These are phyloP conservation scores for Hyphantria cunea DNA, from an alignment of 1,140 invertebrate genomes.

Conservation along the genomic window DNA sequence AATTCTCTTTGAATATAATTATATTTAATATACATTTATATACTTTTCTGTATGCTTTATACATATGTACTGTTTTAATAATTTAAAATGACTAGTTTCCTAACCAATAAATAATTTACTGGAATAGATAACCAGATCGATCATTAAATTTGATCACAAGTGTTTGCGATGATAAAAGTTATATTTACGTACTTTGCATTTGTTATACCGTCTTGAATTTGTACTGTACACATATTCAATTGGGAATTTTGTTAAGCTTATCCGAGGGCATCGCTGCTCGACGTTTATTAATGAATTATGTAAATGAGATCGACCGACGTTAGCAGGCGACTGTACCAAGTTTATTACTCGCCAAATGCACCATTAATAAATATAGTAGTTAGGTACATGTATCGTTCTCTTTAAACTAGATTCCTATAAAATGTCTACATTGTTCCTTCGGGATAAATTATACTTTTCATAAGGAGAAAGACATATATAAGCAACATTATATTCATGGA, in stretches of 20 bases:
- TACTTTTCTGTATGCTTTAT: too few relatives aligned
- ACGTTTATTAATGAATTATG: slow-evolving; percentile 71
- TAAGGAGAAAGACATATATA: too few relatives aligned
- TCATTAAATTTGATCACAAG: too few relatives aligned
- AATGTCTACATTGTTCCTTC: too few relatives aligned
- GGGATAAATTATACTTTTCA: too few relatives aligned
- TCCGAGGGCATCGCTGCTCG: slow-evolving; percentile 55
- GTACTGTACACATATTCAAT: slow-evolving; percentile 30
- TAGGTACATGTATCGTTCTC: slow-evolving; percentile 40
- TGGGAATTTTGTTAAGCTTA: slow-evolving; percentile 61
- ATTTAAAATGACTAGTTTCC: too few relatives aligned
- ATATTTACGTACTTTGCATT: slow-evolving; percentile 2
- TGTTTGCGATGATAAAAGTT: too few relatives aligned
- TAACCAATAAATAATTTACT: not conserved
- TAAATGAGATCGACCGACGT: slow-evolving; percentile 48
- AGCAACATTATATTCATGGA: too few relatives aligned
- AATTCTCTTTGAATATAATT: too few relatives aligned
- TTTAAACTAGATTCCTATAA: slow-evolving; percentile 1
- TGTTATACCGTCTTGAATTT: slow-evolving; percentile 23
- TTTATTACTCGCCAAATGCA: slow-evolving; percentile 51
- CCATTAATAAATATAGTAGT: slow-evolving; percentile 38
- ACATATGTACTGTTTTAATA: too few relatives aligned
- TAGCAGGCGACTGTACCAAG: slow-evolving; percentile 37
- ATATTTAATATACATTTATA: too few relatives aligned
- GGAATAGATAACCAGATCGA: not conserved